phyloP scores from a whole-genome alignment of 2,888 invertebrate species.

The Cosmopolites sordidus region DNA sequence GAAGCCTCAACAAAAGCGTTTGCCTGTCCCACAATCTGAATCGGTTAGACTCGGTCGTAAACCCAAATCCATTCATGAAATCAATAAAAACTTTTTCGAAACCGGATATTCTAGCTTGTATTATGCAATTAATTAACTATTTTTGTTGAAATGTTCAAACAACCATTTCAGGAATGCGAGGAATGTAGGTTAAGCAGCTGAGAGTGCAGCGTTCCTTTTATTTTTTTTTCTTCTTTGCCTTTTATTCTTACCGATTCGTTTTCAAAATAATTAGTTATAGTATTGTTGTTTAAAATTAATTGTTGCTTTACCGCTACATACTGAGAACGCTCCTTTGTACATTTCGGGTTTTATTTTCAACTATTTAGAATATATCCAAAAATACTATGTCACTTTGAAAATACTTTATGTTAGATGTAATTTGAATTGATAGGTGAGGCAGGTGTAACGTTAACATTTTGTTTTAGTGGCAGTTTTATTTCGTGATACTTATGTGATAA shows the following conservation, averaged over 20 bases:
- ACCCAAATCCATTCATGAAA: slow-evolving; percentile 29
- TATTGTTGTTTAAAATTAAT: slow-evolving; percentile 8
- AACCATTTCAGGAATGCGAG: slow-evolving; percentile 17
- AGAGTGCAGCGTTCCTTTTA: not conserved
- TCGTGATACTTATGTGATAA: too few relatives aligned
- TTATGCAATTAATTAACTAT: slow-evolving; percentile 27
- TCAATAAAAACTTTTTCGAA: slow-evolving; percentile 28
- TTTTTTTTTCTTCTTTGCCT: slow-evolving; percentile 1
- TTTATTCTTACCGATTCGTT: slow-evolving; percentile 12
- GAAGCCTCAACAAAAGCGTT: slow-evolving; percentile 24
- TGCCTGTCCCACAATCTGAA: slow-evolving; percentile 23
- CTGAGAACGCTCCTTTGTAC: too few relatives aligned
- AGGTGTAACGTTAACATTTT: too few relatives aligned
- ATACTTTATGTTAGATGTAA: too few relatives aligned
- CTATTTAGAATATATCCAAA: too few relatives aligned
- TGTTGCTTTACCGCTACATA: not conserved
- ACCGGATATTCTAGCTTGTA: slow-evolving; percentile 24
- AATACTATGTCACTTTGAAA: too few relatives aligned
- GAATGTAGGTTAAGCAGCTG: slow-evolving; percentile 23
- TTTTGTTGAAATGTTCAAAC: slow-evolving; percentile 23
- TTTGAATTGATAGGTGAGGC: too few relatives aligned
- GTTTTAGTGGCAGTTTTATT: too few relatives aligned
- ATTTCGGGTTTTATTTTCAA: too few relatives aligned
- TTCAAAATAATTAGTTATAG: slow-evolving; percentile 18
- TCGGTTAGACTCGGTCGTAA: slow-evolving; percentile 26